A percentile compares a stretch with the other conserved stretches of the same genome.
These are phyloP conservation scores for Erpetoichthys calabaricus DNA, from an alignment of 2,797 vertebrate species.

Conservation along the genomic window DNA sequence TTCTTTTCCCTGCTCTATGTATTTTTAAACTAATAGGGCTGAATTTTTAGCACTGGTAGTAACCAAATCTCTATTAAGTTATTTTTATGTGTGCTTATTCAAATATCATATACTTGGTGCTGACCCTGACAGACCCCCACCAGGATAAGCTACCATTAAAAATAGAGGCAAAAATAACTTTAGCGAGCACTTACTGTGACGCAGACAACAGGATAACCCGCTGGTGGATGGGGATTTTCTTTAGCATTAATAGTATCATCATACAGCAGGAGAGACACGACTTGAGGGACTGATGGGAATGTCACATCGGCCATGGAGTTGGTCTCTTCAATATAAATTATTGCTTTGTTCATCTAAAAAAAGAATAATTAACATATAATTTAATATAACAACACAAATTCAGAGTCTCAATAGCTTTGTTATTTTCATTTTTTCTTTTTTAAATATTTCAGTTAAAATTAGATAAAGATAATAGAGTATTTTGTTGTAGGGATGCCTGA, in stretches of 20 bases:
- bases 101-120: no score
- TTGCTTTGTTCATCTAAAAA: constrained; percentile 68
- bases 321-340: constrained; percentile 86
- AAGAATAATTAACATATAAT: constrained; percentile 6
- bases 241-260: constrained; percentile 51
- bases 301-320: constrained; percentile 84
- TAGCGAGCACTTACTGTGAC: constrained; percentile 62
- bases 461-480: neutral
- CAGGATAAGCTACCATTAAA: no score
- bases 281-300: constrained; percentile 78
- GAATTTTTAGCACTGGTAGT: no score
- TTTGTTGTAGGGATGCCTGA: neutral
- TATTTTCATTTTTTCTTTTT: neutral
- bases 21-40: no score
- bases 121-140: no score
- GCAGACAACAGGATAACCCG: constrained; percentile 83
- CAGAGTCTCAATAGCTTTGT: constrained; percentile 4
- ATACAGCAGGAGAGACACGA: constrained; percentile 73
- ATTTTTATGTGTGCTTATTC: no score
- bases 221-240: constrained; percentile 47
- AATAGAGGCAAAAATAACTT: neutral
- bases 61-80: no score
- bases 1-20: no score
- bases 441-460: neutral
- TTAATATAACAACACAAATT: neutral